A percentile compares a stretch with the other conserved stretches of the same genome.
Conservation (phyloP, 2,797 vertebrate genomes). For the Lagorchestes hirsutus region DNA sequence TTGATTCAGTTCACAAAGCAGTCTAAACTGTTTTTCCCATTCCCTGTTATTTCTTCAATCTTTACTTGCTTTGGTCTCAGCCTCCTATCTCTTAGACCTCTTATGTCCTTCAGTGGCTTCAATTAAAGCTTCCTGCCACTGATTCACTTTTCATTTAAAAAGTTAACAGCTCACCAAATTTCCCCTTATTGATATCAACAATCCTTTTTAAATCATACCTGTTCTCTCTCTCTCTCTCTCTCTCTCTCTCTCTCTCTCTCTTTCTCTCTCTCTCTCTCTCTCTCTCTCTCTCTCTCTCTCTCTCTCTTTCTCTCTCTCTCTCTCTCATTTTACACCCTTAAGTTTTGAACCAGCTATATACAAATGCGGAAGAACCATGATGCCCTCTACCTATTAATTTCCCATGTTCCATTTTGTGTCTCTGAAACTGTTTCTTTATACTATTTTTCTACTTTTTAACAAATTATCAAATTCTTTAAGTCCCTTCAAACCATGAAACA, state of each 20-base stretch:
- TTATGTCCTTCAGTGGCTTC: not conserved
- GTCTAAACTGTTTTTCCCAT: not conserved
- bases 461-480: not conserved
- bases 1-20: not conserved
- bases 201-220: not conserved
- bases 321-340: not conserved
- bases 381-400: not conserved
- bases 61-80: not conserved
- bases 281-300: too few relatives aligned
- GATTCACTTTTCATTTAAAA: too few relatives aligned
- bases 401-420: not conserved
- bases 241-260: too few relatives aligned
- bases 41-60: not conserved
- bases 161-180: not conserved
- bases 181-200: not conserved
- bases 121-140: not conserved
- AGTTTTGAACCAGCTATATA: not conserved
- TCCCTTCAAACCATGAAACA: not conserved
- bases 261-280: accelerated
- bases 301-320: too few relatives aligned
- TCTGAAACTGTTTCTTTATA: not conserved
- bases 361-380: not conserved
- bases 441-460: not conserved
- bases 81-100: not conserved
- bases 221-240: too few relatives aligned